Conservation (phyloP, 2,797 vertebrate species). For the Enteromius afrohamiltoni region DNA sequence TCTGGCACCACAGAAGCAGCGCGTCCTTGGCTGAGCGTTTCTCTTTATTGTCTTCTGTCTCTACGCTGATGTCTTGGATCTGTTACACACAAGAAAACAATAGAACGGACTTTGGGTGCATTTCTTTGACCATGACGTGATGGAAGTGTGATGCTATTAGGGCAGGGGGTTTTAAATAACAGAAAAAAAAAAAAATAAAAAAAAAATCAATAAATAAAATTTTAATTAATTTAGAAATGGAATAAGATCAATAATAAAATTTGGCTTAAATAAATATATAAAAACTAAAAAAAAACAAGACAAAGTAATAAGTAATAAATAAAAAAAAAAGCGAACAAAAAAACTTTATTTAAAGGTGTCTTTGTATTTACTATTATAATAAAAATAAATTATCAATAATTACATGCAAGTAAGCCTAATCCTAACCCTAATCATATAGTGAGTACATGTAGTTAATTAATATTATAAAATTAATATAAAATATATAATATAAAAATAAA, state of each 20-base stretch:
- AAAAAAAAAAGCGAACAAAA: too few relatives aligned
- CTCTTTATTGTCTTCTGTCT: conserved; percentile 97
- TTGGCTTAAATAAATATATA: not conserved
- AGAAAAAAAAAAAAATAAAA: not conserved
- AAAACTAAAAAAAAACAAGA: not conserved
- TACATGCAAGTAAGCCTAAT: too few relatives aligned
- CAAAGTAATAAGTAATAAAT: too few relatives aligned
- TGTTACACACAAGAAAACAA: conserved; percentile 62
- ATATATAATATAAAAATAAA: too few relatives aligned
- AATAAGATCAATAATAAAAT: not conserved
- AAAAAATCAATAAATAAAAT: not conserved
- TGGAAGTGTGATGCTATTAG: not conserved
- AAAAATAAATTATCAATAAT: too few relatives aligned
- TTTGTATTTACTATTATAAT: too few relatives aligned
- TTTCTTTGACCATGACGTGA: not conserved
- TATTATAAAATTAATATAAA: too few relatives aligned
- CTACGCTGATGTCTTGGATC: conserved; percentile 97
- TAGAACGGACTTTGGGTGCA: not conserved
- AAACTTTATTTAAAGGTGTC: too few relatives aligned
- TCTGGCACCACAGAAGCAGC: conserved; percentile 96
- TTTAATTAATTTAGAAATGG: not conserved
- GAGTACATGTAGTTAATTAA: too few relatives aligned
- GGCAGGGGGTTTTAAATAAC: not conserved
- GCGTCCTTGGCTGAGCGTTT: conserved; percentile 96
- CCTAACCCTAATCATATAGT: too few relatives aligned